Conservation (phyloP, 2,888 invertebrate genomes). For the Amiota mariae region DNA sequence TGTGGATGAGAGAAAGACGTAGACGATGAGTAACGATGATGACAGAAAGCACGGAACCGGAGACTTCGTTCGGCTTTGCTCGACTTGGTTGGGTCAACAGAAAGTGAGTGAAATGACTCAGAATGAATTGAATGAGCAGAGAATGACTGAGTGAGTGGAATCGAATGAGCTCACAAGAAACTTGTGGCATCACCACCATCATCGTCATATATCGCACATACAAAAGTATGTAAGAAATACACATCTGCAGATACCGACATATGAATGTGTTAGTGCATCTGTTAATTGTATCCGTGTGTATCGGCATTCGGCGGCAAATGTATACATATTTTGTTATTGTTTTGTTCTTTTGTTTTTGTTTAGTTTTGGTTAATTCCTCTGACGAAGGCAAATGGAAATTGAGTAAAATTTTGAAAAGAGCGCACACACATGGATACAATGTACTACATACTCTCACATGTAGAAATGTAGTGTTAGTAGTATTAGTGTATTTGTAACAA, state of each 20-base stretch:
- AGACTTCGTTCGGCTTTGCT: background rate
- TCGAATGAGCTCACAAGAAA: background rate
- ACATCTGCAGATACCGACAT: background rate
- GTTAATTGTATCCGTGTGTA: background rate
- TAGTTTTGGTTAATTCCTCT: background rate
- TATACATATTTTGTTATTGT: background rate
- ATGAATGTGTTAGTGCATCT: background rate
- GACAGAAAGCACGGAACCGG: slow-evolving; percentile 8
- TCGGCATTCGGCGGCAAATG: background rate
- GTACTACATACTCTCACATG: too few species aligned
- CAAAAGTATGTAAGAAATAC: too few species aligned
- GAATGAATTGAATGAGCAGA: too few species aligned
- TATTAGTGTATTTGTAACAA: slow-evolving; percentile 16
- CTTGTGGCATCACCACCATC: background rate
- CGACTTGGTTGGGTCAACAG: background rate
- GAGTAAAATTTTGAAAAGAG: background rate
- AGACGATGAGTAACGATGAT: background rate
- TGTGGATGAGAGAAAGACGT: too few species aligned
- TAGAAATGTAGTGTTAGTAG: background rate
- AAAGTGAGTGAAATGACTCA: background rate
- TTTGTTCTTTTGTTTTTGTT: too few species aligned
- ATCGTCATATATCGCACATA: background rate
- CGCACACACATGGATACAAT: background rate
- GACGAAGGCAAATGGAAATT: slow-evolving; percentile 17
- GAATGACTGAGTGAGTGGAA: background rate